Evolutionary conservation across 2,888 invertebrate species (phyloP).

Genomic region (Drosophila nigritarsus): DNA sequence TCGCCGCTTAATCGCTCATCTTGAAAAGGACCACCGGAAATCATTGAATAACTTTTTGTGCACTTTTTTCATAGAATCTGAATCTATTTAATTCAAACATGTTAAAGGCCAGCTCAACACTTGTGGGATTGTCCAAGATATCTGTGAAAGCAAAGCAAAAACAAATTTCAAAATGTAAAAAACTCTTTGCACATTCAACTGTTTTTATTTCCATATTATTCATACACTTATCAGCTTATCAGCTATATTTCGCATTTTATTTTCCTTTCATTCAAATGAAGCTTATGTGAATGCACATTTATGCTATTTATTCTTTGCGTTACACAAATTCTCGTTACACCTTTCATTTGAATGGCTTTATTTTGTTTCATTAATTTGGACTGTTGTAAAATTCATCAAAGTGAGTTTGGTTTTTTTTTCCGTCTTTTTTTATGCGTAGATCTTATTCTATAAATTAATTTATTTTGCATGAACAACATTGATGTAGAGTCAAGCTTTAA

Average conservation of each 20-base stretch:
- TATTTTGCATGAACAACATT: constrained; percentile 74
- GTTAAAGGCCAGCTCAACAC: background rate
- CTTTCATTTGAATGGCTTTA: background rate
- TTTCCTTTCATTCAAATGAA: constrained; percentile 58
- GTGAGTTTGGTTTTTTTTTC: constrained; percentile 38
- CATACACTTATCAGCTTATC: constrained; percentile 61
- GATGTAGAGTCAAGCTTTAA: constrained; percentile 65
- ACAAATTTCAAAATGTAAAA: constrained; percentile 4
- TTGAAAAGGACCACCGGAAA: background rate
- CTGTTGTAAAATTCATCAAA: constrained; percentile 80
- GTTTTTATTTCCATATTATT: constrained; percentile 70
- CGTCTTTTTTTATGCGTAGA: constrained; percentile 27
- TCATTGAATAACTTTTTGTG: background rate
- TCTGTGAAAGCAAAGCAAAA: background rate
- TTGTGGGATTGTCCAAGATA: background rate
- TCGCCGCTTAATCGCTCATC: background rate
- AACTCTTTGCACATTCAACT: constrained; percentile 68
- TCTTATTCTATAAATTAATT: constrained; percentile 46
- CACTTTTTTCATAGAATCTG: background rate
- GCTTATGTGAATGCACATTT: constrained; percentile 68
- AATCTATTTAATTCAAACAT: background rate
- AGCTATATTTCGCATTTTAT: constrained; percentile 54
- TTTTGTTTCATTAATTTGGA: constrained; percentile 68
- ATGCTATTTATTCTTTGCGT: constrained; percentile 47
- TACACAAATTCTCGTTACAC: constrained; percentile 32